Conservation (phyloP, 2,797 vertebrate genomes). For the Phylloscopus collybita region DNA sequence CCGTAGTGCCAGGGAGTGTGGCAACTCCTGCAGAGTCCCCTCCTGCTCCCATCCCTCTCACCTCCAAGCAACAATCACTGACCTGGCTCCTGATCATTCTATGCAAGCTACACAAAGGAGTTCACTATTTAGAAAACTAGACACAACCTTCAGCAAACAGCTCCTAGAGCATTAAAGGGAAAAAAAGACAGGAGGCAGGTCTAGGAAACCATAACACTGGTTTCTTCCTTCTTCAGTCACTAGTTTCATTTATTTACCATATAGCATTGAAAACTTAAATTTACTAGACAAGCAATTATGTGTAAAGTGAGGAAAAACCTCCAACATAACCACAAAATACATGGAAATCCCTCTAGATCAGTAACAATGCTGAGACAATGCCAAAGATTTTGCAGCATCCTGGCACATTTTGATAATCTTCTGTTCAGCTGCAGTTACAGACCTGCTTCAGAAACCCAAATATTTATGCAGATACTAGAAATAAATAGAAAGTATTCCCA, state of each 20-base stretch:
- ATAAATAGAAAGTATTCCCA: background rate
- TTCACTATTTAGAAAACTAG: background rate
- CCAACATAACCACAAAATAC: background rate
- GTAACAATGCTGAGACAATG: background rate
- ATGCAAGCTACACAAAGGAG: background rate
- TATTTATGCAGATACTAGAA: background rate
- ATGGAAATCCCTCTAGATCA: background rate
- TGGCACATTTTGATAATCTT: background rate
- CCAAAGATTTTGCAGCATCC: background rate
- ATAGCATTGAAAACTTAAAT: background rate
- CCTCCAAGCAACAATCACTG: background rate
- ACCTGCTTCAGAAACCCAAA: background rate
- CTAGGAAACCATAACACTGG: background rate
- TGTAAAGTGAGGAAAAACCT: background rate
- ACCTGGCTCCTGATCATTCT: background rate
- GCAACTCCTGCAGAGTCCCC: background rate
- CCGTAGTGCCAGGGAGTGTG: rapidly evolving
- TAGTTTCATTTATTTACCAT: background rate
- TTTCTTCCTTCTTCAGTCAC: background rate
- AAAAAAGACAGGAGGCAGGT: background rate
- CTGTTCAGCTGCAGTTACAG: background rate
- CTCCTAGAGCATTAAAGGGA: background rate
- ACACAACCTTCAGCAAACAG: background rate
- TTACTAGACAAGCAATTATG: background rate
- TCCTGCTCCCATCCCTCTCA: background rate